A percentile compares a stretch with the other conserved stretches of the same genome.
Evolutionary conservation across 2,888 invertebrate genomes (phyloP).

Genomic region (Lasioglossum villosulum): DNA sequence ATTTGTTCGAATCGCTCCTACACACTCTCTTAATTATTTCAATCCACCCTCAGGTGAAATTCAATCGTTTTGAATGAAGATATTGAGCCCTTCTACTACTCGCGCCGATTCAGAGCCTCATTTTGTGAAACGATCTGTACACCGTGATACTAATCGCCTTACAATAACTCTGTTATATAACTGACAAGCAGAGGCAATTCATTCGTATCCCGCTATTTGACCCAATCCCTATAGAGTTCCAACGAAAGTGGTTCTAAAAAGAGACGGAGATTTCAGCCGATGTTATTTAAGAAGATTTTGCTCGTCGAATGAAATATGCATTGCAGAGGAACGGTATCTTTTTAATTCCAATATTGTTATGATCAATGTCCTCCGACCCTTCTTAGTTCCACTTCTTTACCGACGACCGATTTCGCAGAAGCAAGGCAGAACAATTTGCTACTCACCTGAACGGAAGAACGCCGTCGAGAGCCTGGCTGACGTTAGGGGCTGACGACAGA

Average conservation of each 20-base stretch:
- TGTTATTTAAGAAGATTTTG: neutral
- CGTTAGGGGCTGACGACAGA: conserved; percentile 93
- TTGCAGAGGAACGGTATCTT: neutral
- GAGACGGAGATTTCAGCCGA: neutral
- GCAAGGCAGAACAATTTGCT: conserved; percentile 14
- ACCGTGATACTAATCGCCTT: neutral
- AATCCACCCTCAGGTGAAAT: neutral
- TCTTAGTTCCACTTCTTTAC: conserved; percentile 27
- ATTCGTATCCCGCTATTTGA: conserved; percentile 5
- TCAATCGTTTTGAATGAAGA: neutral
- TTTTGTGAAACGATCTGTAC: neutral
- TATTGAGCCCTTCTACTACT: neutral
- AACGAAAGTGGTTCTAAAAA: conserved; percentile 2
- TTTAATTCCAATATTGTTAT: neutral
- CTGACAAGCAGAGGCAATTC: neutral
- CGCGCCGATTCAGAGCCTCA: neutral
- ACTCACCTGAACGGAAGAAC: conserved; percentile 93
- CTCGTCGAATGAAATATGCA: neutral
- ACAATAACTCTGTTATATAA: conserved; percentile 11
- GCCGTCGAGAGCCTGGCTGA: conserved; percentile 96
- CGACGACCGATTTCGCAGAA: neutral
- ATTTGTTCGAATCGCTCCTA: neutral
- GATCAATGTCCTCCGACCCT: neutral
- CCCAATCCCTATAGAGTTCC: neutral
- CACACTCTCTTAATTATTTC: neutral